Evolutionary conservation across 2,113 vertebrate genomes (phyloP), one percentile per base, ranked within the genome.

Genomic region (Malurus alboscapulatus): DNA sequence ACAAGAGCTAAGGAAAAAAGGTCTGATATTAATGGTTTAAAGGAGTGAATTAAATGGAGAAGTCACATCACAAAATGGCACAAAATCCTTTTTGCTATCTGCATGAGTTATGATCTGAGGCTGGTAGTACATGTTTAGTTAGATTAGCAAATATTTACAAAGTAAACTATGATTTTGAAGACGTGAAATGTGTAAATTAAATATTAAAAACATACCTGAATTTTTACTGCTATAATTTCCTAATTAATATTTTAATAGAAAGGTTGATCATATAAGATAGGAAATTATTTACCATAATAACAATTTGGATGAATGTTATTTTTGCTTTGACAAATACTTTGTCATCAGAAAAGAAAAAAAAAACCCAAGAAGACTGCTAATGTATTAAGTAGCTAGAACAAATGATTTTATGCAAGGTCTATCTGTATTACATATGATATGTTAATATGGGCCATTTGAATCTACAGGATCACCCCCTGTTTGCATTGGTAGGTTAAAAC

Each of bases 141-240:
- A 91, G 82, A 94, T 93, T 91, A 93, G 91, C 91, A 96, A 97
- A 97, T 97, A 97, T 97, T 97, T 97, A 95, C 87, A 75, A 87
- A 97, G 88, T 95, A 87, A 95, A 88, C 72, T 92, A 54, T 15
- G 32, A 71, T 94, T 96, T 66, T 93, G 65, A 87, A 53, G 54
- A 66, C 30, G 68, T 87, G 81, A 96, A 93, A 95, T 63, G 29
- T 62, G 17, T 83, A 69, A 87, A 94, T 92, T 95, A 89, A 47
- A 44, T 77, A 80, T 71, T 96, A 83, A 92, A 93, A 84, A 18
- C 48, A 50, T 83, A 78, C 65, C 42, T 79, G 65, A 96, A 96
- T 84, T 92, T 92, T 93, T 93, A 84, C 30, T 88, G 87, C 25
- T 63, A 30, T 75, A 0, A 30, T 87, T 92, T 90, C 18, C 27